These are phyloP conservation scores for Molanna angustata DNA, from an alignment of 2,888 invertebrate species.

Conservation along the genomic window DNA sequence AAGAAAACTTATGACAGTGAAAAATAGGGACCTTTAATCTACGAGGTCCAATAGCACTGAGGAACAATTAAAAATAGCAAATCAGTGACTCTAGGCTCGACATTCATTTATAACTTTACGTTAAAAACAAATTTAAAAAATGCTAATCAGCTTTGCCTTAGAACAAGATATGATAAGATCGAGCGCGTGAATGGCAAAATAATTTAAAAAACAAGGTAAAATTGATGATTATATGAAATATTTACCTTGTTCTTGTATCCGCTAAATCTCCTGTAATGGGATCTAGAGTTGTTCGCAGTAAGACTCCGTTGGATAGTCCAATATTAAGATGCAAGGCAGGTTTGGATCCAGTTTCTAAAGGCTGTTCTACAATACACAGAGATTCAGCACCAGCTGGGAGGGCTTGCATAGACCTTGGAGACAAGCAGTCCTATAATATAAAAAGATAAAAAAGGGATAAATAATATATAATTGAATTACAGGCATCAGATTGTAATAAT, in stretches of 20 bases:
- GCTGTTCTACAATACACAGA: slow-evolving; percentile 89
- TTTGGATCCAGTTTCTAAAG: slow-evolving; percentile 66
- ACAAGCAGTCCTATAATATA: slow-evolving; percentile 75
- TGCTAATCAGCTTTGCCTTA: too few species aligned
- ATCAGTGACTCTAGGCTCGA: too few species aligned
- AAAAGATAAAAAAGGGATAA: background rate
- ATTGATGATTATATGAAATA: background rate
- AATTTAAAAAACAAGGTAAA: too few species aligned
- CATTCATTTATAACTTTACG: too few species aligned
- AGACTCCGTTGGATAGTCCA: slow-evolving; percentile 94
- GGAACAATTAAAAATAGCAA: too few species aligned
- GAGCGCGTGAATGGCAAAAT: too few species aligned
- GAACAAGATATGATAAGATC: too few species aligned
- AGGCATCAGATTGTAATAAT: slow-evolving; percentile 17
- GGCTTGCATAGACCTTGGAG: slow-evolving; percentile 95
- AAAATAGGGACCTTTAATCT: too few species aligned
- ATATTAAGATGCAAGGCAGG: slow-evolving; percentile 89
- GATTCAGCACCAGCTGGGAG: slow-evolving; percentile 96
- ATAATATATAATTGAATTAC: slow-evolving; percentile 11
- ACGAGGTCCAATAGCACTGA: too few species aligned
- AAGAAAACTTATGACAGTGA: too few species aligned
- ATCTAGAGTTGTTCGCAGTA: slow-evolving; percentile 91
- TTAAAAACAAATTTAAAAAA: too few species aligned
- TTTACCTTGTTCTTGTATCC: slow-evolving; percentile 87
- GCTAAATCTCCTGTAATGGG: slow-evolving; percentile 95